Conservation (phyloP, 2,888 invertebrate species). For the Adineta ricciae region DNA sequence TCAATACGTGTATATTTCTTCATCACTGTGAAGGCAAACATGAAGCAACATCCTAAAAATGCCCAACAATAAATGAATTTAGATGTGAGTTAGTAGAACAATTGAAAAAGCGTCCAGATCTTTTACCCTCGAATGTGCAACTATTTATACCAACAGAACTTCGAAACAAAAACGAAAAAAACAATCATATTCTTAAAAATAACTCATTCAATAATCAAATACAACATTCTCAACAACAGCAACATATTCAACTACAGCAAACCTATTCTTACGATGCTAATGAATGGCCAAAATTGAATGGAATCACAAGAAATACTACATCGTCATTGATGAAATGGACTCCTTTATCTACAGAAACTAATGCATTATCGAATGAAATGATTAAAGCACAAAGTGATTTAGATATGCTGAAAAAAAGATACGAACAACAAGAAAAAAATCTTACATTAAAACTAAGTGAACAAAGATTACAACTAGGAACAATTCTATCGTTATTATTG, state of each 20-base stretch:
- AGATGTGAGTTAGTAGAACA: background rate
- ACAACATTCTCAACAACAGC: background rate
- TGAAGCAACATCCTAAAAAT: background rate
- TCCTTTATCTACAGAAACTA: background rate
- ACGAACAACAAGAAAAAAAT: background rate
- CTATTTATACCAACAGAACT: background rate
- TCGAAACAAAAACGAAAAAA: background rate
- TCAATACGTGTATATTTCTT: too few relatives aligned
- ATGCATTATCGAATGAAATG: background rate
- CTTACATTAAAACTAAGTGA: too few relatives aligned
- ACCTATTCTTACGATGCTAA: background rate
- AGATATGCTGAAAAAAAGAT: background rate
- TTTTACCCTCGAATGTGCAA: background rate
- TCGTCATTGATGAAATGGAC: background rate
- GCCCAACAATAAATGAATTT: background rate
- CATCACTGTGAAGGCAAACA: background rate
- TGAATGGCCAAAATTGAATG: background rate
- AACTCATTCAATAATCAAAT: background rate
- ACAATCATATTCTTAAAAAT: background rate
- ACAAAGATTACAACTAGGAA: too few relatives aligned
- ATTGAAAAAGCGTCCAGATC: background rate
- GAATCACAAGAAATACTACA: too few relatives aligned
- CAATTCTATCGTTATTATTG: too few relatives aligned
- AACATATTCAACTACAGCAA: too few relatives aligned
- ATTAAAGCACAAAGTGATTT: background rate